A percentile compares a stretch with the other conserved stretches of the same genome.
Evolutionary conservation across 1,140 invertebrate species (phyloP).

Genomic region (Zaprionus kolodkinae): DNA sequence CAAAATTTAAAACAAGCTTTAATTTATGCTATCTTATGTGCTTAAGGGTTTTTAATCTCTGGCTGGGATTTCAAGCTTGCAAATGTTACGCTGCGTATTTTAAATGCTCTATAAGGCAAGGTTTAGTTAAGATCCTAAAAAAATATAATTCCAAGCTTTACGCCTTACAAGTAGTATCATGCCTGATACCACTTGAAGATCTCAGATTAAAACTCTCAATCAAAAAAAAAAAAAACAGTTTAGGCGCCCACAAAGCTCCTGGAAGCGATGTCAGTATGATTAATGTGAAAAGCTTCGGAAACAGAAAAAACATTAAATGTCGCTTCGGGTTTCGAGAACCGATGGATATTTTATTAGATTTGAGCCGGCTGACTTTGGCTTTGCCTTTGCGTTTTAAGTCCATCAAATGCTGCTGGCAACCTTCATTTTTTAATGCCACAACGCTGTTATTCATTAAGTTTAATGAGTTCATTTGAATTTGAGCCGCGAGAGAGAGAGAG

Average conservation of each 20-base stretch:
- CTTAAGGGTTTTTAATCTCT: no score
- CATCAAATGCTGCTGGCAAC: slow-evolving; percentile 60
- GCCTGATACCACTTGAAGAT: no score
- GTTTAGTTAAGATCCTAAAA: no score
- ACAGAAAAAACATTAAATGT: not conserved
- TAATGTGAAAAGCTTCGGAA: not conserved
- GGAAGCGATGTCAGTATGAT: not conserved
- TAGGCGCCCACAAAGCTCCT: no score
- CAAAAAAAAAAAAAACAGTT: no score
- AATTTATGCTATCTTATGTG: no score
- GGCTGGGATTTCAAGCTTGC: no score
- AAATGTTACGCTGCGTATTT: no score
- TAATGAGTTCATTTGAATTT: slow-evolving; percentile 72
- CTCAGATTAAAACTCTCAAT: no score
- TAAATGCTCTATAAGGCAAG: no score
- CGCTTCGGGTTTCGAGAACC: slow-evolving; percentile 9
- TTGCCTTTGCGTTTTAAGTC: slow-evolving; percentile 51
- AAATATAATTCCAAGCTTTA: no score
- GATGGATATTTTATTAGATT: slow-evolving; percentile 31
- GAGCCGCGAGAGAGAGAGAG: not conserved
- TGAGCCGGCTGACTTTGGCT: slow-evolving; percentile 27
- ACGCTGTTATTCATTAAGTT: slow-evolving; percentile 76
- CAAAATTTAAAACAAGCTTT: not conserved
- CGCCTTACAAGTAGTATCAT: no score
- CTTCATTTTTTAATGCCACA: slow-evolving; percentile 41